Conservation (phyloP, 2,113 vertebrate genomes). For the Australoheros scitulus region DNA sequence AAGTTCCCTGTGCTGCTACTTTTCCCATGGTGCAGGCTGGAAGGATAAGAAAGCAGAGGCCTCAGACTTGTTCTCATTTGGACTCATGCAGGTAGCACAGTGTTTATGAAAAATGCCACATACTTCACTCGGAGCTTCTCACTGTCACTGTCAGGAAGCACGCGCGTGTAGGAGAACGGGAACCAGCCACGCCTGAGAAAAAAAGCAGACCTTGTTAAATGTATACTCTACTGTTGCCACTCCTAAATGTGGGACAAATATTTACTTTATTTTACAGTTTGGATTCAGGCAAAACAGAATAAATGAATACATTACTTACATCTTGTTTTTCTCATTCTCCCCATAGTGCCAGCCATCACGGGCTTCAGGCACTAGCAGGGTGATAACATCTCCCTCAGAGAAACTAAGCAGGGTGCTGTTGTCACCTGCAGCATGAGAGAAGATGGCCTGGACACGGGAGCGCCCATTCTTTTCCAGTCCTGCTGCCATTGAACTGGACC, state of each 20-base stretch:
- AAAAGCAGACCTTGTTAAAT: not conserved
- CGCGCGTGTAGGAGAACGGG: constrained; percentile 96
- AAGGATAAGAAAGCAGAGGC: not conserved
- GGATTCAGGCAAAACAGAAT: not conserved
- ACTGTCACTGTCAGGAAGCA: constrained; percentile 87
- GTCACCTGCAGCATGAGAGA: constrained; percentile 94
- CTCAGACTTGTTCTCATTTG: constrained; percentile 21
- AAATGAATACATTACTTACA: constrained; percentile 80
- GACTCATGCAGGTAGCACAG: not conserved
- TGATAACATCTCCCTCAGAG: constrained; percentile 95
- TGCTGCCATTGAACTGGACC: constrained; percentile 98
- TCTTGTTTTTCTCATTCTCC: constrained; percentile 97
- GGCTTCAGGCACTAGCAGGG: constrained; percentile 95
- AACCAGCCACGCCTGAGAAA: constrained; percentile 95
- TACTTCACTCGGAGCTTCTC: constrained; percentile 92
- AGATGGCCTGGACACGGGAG: constrained; percentile 93
- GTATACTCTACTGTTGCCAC: not conserved
- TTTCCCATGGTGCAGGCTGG: constrained; percentile 93
- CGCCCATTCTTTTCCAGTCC: constrained; percentile 95
- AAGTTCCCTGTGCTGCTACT: constrained; percentile 99
- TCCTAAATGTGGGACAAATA: not conserved
- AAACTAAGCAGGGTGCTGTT: constrained; percentile 97
- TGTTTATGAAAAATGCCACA: constrained; percentile 48
- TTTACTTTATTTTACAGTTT: not conserved
- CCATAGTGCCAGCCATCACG: constrained; percentile 98